Evolutionary conservation across 2,113 vertebrate genomes (phyloP), one percentile per base, ranked within the genome.

Genomic region (Pseudopodoces humilis): DNA sequence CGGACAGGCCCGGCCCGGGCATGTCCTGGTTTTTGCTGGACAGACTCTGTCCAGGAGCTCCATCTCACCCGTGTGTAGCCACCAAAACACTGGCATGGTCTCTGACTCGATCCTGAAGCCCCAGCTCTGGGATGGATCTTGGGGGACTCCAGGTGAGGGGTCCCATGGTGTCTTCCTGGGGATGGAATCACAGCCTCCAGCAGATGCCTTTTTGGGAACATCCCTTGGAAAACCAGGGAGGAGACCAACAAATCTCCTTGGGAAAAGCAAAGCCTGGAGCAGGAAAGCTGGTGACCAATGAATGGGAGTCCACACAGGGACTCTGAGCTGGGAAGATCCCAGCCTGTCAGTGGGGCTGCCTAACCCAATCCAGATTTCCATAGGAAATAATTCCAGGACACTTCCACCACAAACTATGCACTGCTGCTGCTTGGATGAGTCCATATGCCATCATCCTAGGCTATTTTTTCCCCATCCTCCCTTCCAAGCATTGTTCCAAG

Each of bases 401-500:
- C 81, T 70, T 84, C 89, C 70, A 78, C 90, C 58, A 44, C 83
- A 88, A 84, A 78, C 37, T 72, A 47, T 83, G 60, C 16, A 0
- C 50, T 39, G 60, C 55, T 89, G 84, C 44, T 83, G 63, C 85
- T 89, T 76, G 37, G 33, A 46, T 23, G 37, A 62, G 27, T 55
- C 53, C 2, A 0, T 21, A 53, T 58, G 3, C 25, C 7, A 1
- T 52, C 55, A 83, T 62, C 81, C 41, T 23, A 6, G 55, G 43
- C 65, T 95, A 83, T 93, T 94, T 95, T 91, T 64, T 72, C 63
- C 31, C 58, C 49, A 16, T 78, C 69, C 93, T 86, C 94, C 52
- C 76, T 80, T 96, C 94, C 95, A 96, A 97, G 83, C 69, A 91
- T 88, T 90, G 67, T 83, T 96, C 69, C 50, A 69, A 67, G 88